Evolutionary conservation across 2,888 invertebrate genomes (phyloP).

Genomic region (Diplazon laetatorius): DNA sequence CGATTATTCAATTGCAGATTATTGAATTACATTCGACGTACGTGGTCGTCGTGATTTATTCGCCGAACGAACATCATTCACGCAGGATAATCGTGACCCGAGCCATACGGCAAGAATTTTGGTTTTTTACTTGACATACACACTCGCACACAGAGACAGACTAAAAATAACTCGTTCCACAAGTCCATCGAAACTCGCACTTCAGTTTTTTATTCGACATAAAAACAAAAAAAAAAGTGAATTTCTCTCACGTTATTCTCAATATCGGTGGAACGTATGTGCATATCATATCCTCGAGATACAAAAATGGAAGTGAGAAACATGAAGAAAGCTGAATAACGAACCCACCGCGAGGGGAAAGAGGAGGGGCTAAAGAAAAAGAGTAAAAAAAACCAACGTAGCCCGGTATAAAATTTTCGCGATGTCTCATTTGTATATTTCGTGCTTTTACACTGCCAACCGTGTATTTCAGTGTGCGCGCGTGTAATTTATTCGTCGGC

Average conservation of each 20-base stretch:
- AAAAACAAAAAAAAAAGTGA: too few relatives aligned
- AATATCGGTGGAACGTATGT: conserved; percentile 3
- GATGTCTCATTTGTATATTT: conserved; percentile 51
- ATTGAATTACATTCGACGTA: too few relatives aligned
- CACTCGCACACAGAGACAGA: conserved; percentile 43
- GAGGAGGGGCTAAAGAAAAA: conserved; percentile 3
- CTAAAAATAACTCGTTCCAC: conserved; percentile 59
- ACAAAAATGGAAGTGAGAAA: background rate
- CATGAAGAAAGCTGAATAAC: conserved; percentile 5
- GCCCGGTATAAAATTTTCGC: conserved; percentile 57
- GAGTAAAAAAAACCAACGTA: conserved; percentile 6
- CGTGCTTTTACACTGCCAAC: conserved; percentile 30
- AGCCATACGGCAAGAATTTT: conserved; percentile 53
- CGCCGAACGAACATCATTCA: too few relatives aligned
- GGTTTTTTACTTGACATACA: conserved; percentile 42
- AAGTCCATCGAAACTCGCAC: too few relatives aligned
- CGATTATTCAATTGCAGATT: too few relatives aligned
- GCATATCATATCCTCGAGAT: background rate
- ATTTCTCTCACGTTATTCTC: conserved; percentile 30
- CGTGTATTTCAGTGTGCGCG: background rate
- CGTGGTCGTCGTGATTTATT: too few relatives aligned
- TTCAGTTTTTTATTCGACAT: too few relatives aligned
- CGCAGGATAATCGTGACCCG: conserved; percentile 7
- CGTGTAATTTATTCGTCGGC: conserved; percentile 25
- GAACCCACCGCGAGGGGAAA: conserved; percentile 16